Evolutionary conservation across 1,140 invertebrate genomes (phyloP).

Genomic region (Bombus superbus): DNA sequence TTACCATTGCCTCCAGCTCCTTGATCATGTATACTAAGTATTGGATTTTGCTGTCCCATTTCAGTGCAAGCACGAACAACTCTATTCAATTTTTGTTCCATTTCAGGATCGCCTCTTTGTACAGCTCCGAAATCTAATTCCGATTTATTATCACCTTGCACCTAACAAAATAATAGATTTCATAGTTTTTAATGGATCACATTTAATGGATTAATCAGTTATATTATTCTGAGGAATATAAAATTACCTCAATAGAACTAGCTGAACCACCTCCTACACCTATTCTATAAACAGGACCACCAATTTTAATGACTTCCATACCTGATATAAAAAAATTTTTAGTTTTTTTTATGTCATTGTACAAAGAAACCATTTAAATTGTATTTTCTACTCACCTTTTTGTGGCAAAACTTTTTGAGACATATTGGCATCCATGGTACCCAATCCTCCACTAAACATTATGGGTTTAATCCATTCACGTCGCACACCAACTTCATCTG

Average conservation of each 20-base stretch:
- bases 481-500: conserved; percentile 86
- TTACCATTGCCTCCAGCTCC: conserved; percentile 98
- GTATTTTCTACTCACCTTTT: conserved; percentile 83
- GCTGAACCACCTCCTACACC: conserved; percentile 98
- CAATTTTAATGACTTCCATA: conserved; percentile 96
- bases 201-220: not conserved
- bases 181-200: not conserved
- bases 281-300: conserved; percentile 98
- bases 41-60: conserved; percentile 91
- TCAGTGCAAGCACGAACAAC: conserved; percentile 96
- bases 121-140: conserved; percentile 98
- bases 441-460: conserved; percentile 98
- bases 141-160: conserved; percentile 92
- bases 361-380: not conserved
- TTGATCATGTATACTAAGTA: conserved; percentile 97
- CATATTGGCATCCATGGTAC: conserved; percentile 92
- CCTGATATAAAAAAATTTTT: conserved; percentile 75
- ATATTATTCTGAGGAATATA: not conserved
- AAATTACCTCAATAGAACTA: conserved; percentile 93
- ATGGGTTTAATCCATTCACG: conserved; percentile 99
- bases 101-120: conserved; percentile 98
- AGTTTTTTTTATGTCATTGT: not conserved
- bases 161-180: conserved; percentile 80
- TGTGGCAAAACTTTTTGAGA: conserved; percentile 88
- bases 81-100: conserved; percentile 98